Evolutionary conservation across 2,888 invertebrate genomes (phyloP).

Genomic region (Lasioglossum morio): DNA sequence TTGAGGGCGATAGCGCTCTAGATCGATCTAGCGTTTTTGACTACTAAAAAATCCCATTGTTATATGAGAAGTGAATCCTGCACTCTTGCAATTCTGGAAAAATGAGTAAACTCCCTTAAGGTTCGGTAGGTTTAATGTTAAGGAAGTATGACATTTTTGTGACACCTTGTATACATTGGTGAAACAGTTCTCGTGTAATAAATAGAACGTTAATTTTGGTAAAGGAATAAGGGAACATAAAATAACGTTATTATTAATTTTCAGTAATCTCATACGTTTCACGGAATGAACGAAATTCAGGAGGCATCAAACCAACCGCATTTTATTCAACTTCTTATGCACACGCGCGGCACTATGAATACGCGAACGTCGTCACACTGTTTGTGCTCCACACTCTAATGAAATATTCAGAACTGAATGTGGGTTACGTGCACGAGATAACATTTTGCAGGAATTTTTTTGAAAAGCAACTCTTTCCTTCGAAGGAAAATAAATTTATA

Average conservation of each 20-base stretch:
- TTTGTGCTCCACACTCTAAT: constrained; percentile 37
- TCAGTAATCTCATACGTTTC: neutral
- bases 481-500: constrained; percentile 33
- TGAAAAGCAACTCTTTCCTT: constrained; percentile 10
- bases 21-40: too few relatives aligned
- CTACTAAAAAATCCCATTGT: too few relatives aligned
- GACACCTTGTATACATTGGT: too few relatives aligned
- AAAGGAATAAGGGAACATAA: neutral
- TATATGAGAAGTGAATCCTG: too few relatives aligned
- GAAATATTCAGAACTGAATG: constrained; percentile 45
- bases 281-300: neutral
- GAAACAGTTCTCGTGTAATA: too few relatives aligned
- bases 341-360: constrained; percentile 32
- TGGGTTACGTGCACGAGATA: constrained; percentile 27
- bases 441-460: neutral
- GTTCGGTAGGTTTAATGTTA: too few relatives aligned
- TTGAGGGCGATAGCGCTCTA: too few relatives aligned
- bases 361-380: constrained; percentile 23
- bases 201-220: neutral
- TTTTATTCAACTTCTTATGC: constrained; percentile 17
- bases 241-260: neutral
- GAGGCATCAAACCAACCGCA: neutral
- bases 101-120: too few relatives aligned
- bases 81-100: too few relatives aligned
- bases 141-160: too few relatives aligned